These are phyloP conservation scores for Pollachius pollachius DNA, from an alignment of 2,113 vertebrate genomes.

Conservation along the genomic window DNA sequence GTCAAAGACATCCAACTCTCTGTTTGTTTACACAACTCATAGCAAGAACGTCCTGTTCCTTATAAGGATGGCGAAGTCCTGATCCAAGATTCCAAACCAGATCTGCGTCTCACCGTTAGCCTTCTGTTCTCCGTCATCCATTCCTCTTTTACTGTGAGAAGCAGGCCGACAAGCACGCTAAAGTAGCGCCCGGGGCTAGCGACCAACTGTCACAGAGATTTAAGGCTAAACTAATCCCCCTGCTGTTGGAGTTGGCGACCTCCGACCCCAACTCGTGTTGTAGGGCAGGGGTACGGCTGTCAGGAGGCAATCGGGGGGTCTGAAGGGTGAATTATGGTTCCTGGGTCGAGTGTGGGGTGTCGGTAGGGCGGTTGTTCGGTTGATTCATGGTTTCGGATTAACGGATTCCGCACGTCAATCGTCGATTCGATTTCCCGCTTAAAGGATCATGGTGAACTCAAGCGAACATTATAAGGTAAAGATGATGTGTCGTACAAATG, in stretches of 20 bases:
- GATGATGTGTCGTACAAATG: too few species aligned
- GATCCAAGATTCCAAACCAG: too few species aligned
- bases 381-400: too few species aligned
- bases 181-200: constrained; percentile 36
- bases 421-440: too few species aligned
- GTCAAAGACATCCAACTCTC: too few species aligned
- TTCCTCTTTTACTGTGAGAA: not conserved
- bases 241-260: constrained; percentile 50
- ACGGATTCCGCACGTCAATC: too few species aligned
- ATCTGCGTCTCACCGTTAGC: constrained; percentile 24
- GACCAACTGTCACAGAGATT: constrained; percentile 56
- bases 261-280: constrained; percentile 34
- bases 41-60: constrained; percentile 11
- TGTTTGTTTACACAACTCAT: not conserved
- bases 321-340: too few species aligned
- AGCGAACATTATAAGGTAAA: too few species aligned
- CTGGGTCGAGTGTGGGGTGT: too few species aligned
- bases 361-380: too few species aligned
- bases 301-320: constrained; percentile 33
- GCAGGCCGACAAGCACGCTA: constrained; percentile 18
- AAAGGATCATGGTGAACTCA: too few species aligned
- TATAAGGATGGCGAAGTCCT: not conserved
- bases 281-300: constrained; percentile 17
- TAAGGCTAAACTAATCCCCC: constrained; percentile 41
- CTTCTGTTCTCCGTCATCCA: constrained; percentile 10